Percentiles rank a stretch among this genome's conserved stretches.
Evolutionary conservation across 2,888 invertebrate species (phyloP).

Genomic region (Nemurella pictetii): DNA sequence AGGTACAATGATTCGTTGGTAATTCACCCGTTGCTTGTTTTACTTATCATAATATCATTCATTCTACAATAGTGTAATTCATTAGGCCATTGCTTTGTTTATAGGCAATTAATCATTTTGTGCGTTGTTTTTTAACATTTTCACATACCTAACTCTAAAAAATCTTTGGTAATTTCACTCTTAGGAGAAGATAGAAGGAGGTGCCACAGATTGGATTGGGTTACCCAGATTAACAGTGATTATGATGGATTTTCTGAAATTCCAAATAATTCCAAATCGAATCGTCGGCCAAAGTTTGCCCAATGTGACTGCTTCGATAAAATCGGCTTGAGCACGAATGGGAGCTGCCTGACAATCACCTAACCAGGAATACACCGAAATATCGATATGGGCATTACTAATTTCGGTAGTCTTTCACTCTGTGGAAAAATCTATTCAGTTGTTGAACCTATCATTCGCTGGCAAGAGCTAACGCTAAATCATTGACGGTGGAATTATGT

Average conservation of each 20-base stretch:
- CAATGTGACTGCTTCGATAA: not conserved
- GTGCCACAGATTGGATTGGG: not conserved
- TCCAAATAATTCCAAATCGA: not conserved
- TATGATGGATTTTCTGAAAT: not conserved
- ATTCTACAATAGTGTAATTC: not conserved
- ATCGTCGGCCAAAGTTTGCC: not conserved
- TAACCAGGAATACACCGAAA: not conserved
- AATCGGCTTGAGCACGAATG: not conserved
- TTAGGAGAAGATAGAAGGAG: not conserved
- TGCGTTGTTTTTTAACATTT: not conserved
- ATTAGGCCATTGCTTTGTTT: not conserved
- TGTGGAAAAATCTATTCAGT: not conserved
- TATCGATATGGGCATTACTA: not conserved
- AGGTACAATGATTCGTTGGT: not conserved
- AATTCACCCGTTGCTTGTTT: not conserved
- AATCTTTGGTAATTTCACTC: not conserved
- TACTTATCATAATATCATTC: not conserved
- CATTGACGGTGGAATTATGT: slow-evolving; percentile 74
- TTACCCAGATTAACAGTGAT: not conserved
- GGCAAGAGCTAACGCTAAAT: slow-evolving; percentile 52
- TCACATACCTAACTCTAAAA: not conserved
- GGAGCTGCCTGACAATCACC: not conserved
- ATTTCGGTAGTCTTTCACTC: not conserved
- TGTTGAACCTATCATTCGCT: not conserved
- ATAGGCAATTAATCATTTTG: not conserved